phyloP scores from a whole-genome alignment of 2,888 invertebrate genomes.

The Drosophila sordidula region DNA sequence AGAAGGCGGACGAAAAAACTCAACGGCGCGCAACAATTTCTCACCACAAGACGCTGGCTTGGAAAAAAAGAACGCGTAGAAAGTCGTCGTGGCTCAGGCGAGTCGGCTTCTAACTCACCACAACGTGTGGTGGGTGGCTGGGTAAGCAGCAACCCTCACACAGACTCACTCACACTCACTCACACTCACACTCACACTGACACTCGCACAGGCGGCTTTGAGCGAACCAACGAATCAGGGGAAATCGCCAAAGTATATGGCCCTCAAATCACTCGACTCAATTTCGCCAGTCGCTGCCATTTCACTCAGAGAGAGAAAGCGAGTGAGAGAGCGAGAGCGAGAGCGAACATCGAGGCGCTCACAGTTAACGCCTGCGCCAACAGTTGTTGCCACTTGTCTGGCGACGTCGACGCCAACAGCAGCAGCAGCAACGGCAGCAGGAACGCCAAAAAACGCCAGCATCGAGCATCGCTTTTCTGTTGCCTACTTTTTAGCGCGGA shows the following conservation, averaged over 20 bases:
- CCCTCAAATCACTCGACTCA: slow-evolving; percentile 46
- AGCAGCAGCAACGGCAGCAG: slow-evolving; percentile 23
- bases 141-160: slow-evolving; percentile 10
- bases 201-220: slow-evolving; percentile 23
- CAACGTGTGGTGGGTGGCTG: slow-evolving; percentile 47
- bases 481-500: slow-evolving; percentile 66
- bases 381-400: slow-evolving; percentile 6
- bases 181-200: slow-evolving; percentile 16
- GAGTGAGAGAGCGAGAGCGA: slow-evolving; percentile 21
- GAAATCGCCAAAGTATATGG: slow-evolving; percentile 69
- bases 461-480: slow-evolving; percentile 40
- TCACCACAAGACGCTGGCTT: slow-evolving; percentile 76
- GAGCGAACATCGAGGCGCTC: slow-evolving; percentile 14
- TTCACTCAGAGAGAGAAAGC: slow-evolving; percentile 45
- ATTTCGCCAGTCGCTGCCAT: slow-evolving; percentile 24
- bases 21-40: slow-evolving; percentile 76
- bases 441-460: slow-evolving; percentile 11
- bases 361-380: slow-evolving; percentile 58
- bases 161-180: slow-evolving; percentile 6
- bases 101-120: slow-evolving; percentile 73
- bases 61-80: slow-evolving; percentile 47
- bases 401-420: slow-evolving; percentile 22
- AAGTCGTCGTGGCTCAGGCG: slow-evolving; percentile 40
- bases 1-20: slow-evolving; percentile 36
- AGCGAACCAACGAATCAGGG: slow-evolving; percentile 73